Conservation (phyloP, 2,797 vertebrate species). For the Arctocebus calabarensis region DNA sequence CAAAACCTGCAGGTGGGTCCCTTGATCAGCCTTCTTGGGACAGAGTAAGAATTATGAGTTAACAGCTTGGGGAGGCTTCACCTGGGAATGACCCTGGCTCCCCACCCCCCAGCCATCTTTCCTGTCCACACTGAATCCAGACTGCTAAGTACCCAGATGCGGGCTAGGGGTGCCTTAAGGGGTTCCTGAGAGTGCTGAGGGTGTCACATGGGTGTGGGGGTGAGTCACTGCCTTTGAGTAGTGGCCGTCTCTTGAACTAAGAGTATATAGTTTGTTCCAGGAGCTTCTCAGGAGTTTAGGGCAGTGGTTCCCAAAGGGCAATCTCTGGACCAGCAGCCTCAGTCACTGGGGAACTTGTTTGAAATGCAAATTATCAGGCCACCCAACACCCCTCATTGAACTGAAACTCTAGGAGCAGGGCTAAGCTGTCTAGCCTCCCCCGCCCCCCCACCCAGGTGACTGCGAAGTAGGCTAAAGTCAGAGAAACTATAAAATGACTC, state of each 20-base stretch:
- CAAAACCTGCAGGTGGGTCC: not conserved
- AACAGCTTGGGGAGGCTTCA: not conserved
- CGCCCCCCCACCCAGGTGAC: no score
- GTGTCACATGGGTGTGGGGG: not conserved
- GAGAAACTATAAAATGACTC: not conserved
- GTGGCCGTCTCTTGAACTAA: not conserved
- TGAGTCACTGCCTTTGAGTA: not conserved
- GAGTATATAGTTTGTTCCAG: not conserved
- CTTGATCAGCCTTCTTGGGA: not conserved
- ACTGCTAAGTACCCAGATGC: not conserved
- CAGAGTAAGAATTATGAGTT: not conserved
- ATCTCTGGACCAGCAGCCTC: not conserved
- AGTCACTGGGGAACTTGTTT: not conserved
- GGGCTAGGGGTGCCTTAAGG: not conserved
- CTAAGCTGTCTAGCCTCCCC: no score
- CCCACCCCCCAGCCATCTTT: not conserved
- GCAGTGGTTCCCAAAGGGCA: not conserved
- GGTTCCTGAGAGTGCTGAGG: not conserved
- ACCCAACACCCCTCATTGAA: not conserved
- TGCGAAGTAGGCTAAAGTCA: not conserved
- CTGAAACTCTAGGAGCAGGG: not conserved
- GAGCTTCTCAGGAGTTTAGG: not conserved
- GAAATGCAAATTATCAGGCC: not conserved
- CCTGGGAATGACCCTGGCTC: no score
- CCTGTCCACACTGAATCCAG: not conserved